These are phyloP conservation scores for Pterostichus madidus DNA, from an alignment of 2,888 invertebrate species.

Conservation along the genomic window DNA sequence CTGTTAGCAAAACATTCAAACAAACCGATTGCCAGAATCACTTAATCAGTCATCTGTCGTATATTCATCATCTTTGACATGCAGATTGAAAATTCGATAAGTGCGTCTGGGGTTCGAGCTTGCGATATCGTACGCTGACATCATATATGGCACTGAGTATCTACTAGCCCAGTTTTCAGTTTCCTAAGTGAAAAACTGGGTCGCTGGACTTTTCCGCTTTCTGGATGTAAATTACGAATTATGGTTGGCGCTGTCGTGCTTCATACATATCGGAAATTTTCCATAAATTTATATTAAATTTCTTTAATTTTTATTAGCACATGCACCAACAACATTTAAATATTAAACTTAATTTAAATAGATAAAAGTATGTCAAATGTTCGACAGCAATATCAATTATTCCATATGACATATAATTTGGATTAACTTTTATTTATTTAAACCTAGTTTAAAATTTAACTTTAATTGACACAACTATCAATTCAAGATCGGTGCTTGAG, in stretches of 20 bases:
- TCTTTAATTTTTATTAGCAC: no score
- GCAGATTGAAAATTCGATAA: neutral
- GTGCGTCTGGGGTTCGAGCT: neutral
- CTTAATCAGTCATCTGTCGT: slow-evolving; percentile 1
- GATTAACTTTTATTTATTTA: no score
- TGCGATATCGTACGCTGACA: slow-evolving; percentile 3
- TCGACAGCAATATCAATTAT: no score
- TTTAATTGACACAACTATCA: no score
- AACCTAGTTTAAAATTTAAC: no score
- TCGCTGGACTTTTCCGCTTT: neutral
- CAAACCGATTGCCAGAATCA: neutral
- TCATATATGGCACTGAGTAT: neutral
- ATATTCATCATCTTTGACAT: slow-evolving; percentile 12
- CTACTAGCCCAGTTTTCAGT: slow-evolving; percentile 8
- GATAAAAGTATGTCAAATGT: no score
- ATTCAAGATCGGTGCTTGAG: no score
- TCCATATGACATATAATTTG: no score
- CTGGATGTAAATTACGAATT: neutral
- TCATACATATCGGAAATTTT: neutral
- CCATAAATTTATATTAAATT: neutral
- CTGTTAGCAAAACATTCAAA: neutral
- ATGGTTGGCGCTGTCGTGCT: neutral
- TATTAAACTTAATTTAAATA: no score
- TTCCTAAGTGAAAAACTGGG: neutral
- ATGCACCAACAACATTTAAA: no score